Evolutionary conservation across 1,140 invertebrate genomes (phyloP).

Genomic region (Drosophila parvula): DNA sequence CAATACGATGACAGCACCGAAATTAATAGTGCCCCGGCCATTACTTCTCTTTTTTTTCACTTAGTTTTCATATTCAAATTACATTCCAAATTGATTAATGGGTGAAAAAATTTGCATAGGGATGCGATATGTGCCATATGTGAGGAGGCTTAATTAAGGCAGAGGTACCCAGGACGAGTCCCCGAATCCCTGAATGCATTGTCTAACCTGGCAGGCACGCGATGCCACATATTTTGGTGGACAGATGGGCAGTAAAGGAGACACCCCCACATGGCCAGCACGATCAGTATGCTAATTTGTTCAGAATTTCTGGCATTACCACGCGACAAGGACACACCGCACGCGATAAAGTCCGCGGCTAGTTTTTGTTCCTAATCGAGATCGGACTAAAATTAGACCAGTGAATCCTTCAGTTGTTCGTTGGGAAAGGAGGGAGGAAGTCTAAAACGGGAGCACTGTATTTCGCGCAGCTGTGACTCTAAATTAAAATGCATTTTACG

Average conservation of each 20-base stretch:
- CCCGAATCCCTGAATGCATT: constrained; percentile 6
- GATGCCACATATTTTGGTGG: constrained; percentile 28
- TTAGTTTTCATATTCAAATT: constrained; percentile 60
- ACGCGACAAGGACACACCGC: constrained; percentile 70
- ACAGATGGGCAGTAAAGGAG: constrained; percentile 35
- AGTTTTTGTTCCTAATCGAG: constrained; percentile 39
- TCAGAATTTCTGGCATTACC: constrained; percentile 28
- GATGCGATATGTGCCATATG: constrained; percentile 63
- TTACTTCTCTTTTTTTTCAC: constrained; percentile 1
- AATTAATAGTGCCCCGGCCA: constrained; percentile 33
- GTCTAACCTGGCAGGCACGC: constrained; percentile 18
- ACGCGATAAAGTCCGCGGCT: constrained; percentile 64
- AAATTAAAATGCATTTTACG: constrained; percentile 83
- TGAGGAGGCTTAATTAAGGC: constrained; percentile 62
- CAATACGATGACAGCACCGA: constrained; percentile 35
- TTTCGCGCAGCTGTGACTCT: constrained; percentile 74
- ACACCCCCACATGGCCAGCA: constrained; percentile 27
- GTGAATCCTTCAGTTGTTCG: too few relatives aligned
- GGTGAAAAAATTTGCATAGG: constrained; percentile 68
- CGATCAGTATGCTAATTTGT: constrained; percentile 69
- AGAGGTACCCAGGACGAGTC: background rate
- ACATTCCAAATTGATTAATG: constrained; percentile 66
- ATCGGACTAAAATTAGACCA: constrained; percentile 64
- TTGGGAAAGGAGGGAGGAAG: background rate
- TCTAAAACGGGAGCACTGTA: constrained; percentile 3